Conservation (phyloP, 2,113 vertebrate genomes). For the Mormyrus iriodes region DNA sequence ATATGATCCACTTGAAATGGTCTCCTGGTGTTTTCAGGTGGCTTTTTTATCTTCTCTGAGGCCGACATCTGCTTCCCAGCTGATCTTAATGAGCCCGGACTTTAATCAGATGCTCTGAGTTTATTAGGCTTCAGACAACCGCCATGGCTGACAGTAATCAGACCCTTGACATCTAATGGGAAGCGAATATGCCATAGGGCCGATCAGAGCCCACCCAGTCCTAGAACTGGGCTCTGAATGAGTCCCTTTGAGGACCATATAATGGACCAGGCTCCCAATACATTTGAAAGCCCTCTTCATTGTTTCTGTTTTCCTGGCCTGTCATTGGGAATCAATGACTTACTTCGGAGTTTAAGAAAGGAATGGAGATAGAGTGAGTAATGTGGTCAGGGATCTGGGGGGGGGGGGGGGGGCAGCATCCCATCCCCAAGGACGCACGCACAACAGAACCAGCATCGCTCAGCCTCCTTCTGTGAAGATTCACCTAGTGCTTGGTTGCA, state of each 20-base stretch:
- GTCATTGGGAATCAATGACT: constrained; percentile 24
- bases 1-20: constrained; percentile 6
- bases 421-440: not conserved
- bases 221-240: constrained; percentile 14
- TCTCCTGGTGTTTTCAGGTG: not conserved
- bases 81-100: not conserved
- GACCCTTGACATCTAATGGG: constrained; percentile 11
- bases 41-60: not conserved
- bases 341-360: constrained; percentile 20
- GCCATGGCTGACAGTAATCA: constrained; percentile 1
- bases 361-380: constrained; percentile 21
- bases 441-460: not conserved
- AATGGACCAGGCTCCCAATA: constrained; percentile 21
- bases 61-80: not conserved
- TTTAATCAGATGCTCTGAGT: constrained; percentile 10
- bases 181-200: not conserved
- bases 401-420: not conserved
- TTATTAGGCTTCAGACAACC: not conserved
- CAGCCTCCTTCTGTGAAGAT: not conserved
- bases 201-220: not conserved
- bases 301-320: constrained; percentile 13
- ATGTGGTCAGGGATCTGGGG: not conserved
- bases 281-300: constrained; percentile 26
- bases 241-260: constrained; percentile 22
- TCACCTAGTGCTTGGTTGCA: not conserved